Evolutionary conservation across 2,113 vertebrate species (phyloP), one percentile per base, ranked within the genome.

Genomic region (Nothoprocta pentlandii): DNA sequence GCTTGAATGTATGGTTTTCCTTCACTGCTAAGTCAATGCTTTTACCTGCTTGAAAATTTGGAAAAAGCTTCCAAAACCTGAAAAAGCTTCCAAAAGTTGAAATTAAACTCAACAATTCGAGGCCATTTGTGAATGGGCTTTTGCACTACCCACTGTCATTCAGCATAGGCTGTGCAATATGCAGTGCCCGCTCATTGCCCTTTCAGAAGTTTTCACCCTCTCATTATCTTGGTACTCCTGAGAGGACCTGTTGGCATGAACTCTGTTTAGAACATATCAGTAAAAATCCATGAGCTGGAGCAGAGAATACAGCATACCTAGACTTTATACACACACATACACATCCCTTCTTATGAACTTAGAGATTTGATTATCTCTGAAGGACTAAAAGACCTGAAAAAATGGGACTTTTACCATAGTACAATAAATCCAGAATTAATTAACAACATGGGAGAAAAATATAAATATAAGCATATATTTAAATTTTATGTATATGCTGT

Each of bases 251-350:
- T 39, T 54, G 46, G 7, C 44, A 15, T 6, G 20, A 83, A 2
- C 23, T 63, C 36, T 53, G 5, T 32, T 30, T 2, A 2, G 77
- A 62, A 28, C 54, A 70, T 42, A 17, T 68, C 2, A 0, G 2
- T 7, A 9, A 59, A 79, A 63, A 47, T 30, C 39, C 34, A 49
- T 1, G 2, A 62, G 46, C 51, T 51, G 32, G 12, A 7, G 59
- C 42, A 34, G 13, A 42, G 42, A 1, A 25, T 19, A 25, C 16
- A 20, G 9, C 15, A 22, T 56, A 36, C n/a, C 54, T 25, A 58
- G 56, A 87, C 8, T 4, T 6, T 44, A 28, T 8, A 10, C 4
- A 10, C 49, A 42, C 13, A 56, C 2, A n/a, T 41, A 62, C 73
- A 61, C 3, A 30, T n/a, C n/a, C 25, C 17, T 66, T 56, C 73